Base-by-base conservation (phyloP, 2,113 vertebrate genomes). In the Myanophis thanlyinensis region DNA sequence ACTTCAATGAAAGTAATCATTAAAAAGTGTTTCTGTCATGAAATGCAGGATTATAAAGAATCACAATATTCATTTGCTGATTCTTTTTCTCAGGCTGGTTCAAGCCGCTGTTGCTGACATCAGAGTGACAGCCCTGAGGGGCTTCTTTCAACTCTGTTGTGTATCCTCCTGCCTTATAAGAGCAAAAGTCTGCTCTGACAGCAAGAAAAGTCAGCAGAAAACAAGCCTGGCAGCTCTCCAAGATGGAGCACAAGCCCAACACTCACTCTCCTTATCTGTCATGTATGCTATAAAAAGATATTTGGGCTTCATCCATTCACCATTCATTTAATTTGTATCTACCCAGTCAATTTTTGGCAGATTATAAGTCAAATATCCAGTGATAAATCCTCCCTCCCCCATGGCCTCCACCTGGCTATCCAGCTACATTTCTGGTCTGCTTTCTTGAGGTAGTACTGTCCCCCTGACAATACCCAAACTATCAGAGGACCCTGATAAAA, bases 131-230 rank as follows among this genome's bases (percentile, higher is more conserved):
- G 80, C 27, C 6, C 5, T 93, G 94, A 94, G 54, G 59, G 35
- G 25, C 12, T 30, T 51, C 25, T 51, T 87, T n/a, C 30, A 18
- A 15, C 27, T 51, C 25, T 51, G 1, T n/a, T 15, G 7, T 87
- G 6, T 51, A 48, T 89, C 92, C 13, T 54, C 46, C 94, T 94
- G 95, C 92, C 80, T 11, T 86, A 0, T 88, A 94, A 97, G 94
- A 93, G 93, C 96, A 95, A 92, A 94, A 95, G 95, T 95, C 96
- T 4, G 49, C 46, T 93, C 92, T 92, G 97, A 96, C 93, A 95
- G 93, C 51, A 22, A 92, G 93, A 95, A 87, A 30, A 94, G 88
- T 95, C 96, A 93, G 95, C 96, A 94, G 92, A 94, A 91, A 25
- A 20, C 18, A 1, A 88, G 6, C 3, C 90, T 94, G 96, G 97